Evolutionary conservation across 2,113 vertebrate genomes (phyloP), one percentile per base, ranked within the genome.

Genomic region (Atlantisia rogersi): DNA sequence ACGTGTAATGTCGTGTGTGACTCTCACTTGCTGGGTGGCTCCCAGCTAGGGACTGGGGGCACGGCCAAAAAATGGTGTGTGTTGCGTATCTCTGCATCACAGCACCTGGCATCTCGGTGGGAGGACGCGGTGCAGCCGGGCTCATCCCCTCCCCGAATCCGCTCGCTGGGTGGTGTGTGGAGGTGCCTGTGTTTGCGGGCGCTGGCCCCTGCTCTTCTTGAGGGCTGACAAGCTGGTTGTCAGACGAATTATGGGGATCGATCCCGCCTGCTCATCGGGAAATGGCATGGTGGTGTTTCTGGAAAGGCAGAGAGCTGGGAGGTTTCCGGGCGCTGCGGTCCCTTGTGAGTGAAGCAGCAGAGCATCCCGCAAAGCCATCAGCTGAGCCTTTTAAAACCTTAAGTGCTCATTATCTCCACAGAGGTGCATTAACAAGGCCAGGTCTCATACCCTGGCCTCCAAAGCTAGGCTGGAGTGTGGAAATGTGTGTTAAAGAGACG

Each of bases 351-450:
- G 0, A 65, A 56, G 92, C 67, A 64, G 91, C 46, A 35, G 32
- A 79, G 29, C 83, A 86, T 59, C 75, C 83, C 35, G 1, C 94
- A 81, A 31, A 91, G 60, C 78, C 59, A 85, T 88, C 82, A 82
- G 67, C 80, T 0, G 6, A 64, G 78, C 92, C 53, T 88, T 84
- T 94, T 58, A 75, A 39, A 91, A 6, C 73, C 88, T 39, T 91
- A 62, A 96, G 93, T 96, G 95, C 92, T 94, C 37, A 29, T 78
- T 63, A 15, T 67, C 70, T 50, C 53, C 50, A 4, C 63, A 7
- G 96, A 93, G 74, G 78, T 93, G 84, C 92, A 95, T 97, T 95
- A 94, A 87, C 40, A 50, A 95, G 52, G 29, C 29, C 5, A 11
- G 82, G 20, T 25, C 55, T 55, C 50, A 55, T 82, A n/a, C 48